Evolutionary conservation across 2,113 vertebrate species (phyloP).

Genomic region (Myrmecophaga tridactyla): DNA sequence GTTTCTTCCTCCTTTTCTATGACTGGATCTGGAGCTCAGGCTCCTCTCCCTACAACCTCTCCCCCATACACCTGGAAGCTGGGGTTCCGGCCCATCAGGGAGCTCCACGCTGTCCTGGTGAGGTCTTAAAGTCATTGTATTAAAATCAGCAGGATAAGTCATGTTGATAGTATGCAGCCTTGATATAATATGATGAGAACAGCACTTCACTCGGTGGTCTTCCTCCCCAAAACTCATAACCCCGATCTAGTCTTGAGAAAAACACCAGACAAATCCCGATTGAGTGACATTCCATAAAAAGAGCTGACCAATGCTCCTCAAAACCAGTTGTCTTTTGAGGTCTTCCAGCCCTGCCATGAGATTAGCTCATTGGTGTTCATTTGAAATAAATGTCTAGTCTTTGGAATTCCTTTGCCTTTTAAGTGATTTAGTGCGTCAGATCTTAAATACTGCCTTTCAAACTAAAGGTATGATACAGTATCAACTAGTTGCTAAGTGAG

Average conservation of each 20-base stretch:
- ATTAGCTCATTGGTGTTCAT: background rate
- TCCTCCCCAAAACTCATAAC: background rate
- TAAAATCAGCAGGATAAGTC: background rate
- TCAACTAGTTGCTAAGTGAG: background rate
- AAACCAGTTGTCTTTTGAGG: background rate
- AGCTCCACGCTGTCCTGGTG: background rate
- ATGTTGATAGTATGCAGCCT: background rate
- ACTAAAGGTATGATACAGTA: background rate
- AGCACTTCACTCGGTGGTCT: background rate
- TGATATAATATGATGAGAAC: background rate
- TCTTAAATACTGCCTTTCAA: constrained; percentile 4
- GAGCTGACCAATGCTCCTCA: background rate
- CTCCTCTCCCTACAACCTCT: background rate
- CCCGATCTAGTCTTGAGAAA: background rate
- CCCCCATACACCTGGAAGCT: background rate
- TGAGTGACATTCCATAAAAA: background rate
- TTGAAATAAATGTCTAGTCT: background rate
- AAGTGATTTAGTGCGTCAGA: background rate
- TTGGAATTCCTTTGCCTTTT: background rate
- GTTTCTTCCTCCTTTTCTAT: background rate
- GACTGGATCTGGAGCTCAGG: background rate
- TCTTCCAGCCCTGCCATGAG: background rate
- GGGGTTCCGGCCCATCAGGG: background rate
- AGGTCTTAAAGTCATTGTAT: background rate
- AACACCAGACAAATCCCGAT: background rate